Evolutionary conservation across 2,797 vertebrate genomes (phyloP), one percentile per base, ranked within the genome.

Genomic region (Kryptolebias ocellatus): DNA sequence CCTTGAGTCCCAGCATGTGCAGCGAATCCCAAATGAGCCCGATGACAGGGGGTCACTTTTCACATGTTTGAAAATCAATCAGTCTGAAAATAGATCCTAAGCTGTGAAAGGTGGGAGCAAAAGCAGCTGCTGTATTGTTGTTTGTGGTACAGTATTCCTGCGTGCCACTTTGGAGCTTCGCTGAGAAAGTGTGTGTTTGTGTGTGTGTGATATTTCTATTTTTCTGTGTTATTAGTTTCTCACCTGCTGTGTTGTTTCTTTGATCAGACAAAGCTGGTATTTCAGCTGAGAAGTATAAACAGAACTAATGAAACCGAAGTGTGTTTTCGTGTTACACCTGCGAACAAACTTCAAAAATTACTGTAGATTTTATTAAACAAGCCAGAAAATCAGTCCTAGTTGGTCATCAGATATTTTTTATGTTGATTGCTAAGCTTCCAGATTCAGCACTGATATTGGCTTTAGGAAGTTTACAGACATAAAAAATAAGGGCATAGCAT

Each of bases 1-100:
- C 81, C 85, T 85, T 84, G 67, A 68, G 79, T 50, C 67, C 50
- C 73, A 6, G 80, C 72, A 61, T 66, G 79, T 71, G n/a, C 39
- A 2, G 39, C 46, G 85, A 90, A 91, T 91, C 83, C 70, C 70
- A 83, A 89, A 85, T 87, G 83, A 88, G 76, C 59, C 60, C n/a
- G 1, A 69, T 18, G 70, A 59, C 60, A 12, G 11, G 18, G 39
- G 37, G 50, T 53, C n/a, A 53, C 75, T 69, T 34, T 39, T 63
- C 59, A 74, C 53, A 71, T 83, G 31, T 83, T 83, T 86, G 67
- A 76, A 80, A 88, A 85, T 89, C 75, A 86, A 76, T 88, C 83
- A 74, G 70, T 68, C 58, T 15, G 5, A 39, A 61, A 70, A 80
- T 60, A 67, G 56, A 67, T 74, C 72, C 70, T 73, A 62, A 73